A percentile compares a stretch with the other conserved stretches of the same genome.
Evolutionary conservation across 2,113 vertebrate genomes (phyloP).

Genomic region (Syngnathus typhle): DNA sequence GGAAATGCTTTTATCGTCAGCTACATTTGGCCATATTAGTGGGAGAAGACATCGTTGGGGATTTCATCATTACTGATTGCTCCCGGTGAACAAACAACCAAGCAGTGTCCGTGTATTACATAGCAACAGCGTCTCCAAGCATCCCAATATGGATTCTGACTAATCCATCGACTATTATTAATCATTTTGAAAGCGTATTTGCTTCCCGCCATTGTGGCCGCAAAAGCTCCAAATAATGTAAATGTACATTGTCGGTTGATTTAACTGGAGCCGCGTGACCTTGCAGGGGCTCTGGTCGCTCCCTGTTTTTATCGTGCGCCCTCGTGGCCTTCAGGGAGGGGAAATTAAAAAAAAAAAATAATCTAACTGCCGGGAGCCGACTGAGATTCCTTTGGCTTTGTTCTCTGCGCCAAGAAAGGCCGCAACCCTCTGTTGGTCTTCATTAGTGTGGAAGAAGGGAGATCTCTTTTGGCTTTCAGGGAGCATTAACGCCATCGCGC

Average conservation of each 20-base stretch:
- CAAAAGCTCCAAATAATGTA: background rate
- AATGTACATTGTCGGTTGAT: slow-evolving; percentile 5
- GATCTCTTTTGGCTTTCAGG: background rate
- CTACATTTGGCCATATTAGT: background rate
- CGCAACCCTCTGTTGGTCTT: slow-evolving; percentile 2
- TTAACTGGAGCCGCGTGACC: background rate
- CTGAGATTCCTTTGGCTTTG: background rate
- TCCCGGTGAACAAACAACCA: background rate
- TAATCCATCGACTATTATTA: too few relatives aligned
- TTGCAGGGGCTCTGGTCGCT: slow-evolving; percentile 1
- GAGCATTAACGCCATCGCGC: background rate
- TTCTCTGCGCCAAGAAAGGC: slow-evolving; percentile 5
- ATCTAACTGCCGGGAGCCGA: background rate
- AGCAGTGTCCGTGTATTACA: too few relatives aligned
- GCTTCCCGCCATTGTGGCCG: background rate
- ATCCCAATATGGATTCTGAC: background rate
- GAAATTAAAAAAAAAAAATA: background rate
- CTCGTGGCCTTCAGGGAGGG: background rate
- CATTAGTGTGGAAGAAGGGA: slow-evolving; percentile 10
- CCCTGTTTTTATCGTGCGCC: background rate
- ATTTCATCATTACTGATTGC: background rate
- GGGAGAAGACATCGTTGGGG: background rate
- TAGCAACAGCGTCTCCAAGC: background rate
- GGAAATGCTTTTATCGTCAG: background rate
- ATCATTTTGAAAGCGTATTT: too few relatives aligned